These are phyloP conservation scores for Ardeotis arabs DNA, from an alignment of 2,113 vertebrate species.

Conservation along the genomic window DNA sequence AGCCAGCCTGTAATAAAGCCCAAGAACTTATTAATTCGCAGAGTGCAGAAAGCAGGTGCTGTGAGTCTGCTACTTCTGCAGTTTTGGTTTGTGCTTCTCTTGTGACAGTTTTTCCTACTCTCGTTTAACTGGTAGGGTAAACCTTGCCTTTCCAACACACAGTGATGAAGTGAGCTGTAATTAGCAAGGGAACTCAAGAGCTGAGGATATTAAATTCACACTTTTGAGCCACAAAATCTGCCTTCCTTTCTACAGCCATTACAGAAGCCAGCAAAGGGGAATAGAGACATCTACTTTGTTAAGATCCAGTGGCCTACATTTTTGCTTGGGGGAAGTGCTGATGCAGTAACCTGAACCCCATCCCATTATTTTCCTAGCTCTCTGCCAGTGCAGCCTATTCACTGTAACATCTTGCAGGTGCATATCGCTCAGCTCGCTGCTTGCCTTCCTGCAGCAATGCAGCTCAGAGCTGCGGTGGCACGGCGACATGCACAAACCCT, in stretches of 20 bases:
- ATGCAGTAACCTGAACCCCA: constrained; percentile 27
- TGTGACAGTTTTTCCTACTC: neutral
- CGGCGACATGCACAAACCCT: neutral
- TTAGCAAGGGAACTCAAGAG: neutral
- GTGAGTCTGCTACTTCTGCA: neutral
- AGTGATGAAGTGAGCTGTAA: neutral
- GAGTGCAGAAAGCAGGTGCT: constrained; percentile 29
- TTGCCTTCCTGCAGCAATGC: neutral
- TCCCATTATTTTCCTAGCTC: constrained; percentile 11
- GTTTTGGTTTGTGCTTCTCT: neutral
- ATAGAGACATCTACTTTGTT: neutral
- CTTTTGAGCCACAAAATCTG: neutral
- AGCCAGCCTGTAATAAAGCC: constrained; percentile 29
- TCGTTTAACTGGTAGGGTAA: neutral
- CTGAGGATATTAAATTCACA: neutral
- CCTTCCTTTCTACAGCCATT: neutral
- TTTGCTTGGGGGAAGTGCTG: neutral
- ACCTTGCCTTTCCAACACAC: neutral
- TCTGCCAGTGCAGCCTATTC: neutral
- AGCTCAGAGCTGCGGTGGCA: neutral
- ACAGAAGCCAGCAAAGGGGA: neutral
- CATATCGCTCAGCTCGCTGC: neutral
- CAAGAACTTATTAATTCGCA: constrained; percentile 8
- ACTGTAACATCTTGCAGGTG: neutral
- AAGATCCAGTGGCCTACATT: neutral